phyloP scores from a whole-genome alignment of 1,140 invertebrate species.

The Bombyx mandarina region DNA sequence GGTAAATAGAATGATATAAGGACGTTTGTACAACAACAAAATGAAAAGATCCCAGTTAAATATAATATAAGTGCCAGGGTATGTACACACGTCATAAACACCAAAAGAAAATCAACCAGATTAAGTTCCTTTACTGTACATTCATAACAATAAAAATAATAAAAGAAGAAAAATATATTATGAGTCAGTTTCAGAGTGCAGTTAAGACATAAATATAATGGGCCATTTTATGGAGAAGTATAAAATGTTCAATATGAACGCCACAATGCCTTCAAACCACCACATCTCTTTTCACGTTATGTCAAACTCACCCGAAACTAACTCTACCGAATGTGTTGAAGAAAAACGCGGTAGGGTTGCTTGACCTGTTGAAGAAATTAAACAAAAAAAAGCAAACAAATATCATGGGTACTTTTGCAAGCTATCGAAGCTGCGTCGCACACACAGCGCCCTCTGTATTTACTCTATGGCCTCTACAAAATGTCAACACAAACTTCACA shows the following conservation, averaged over 20 bases:
- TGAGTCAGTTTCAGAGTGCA: slow-evolving; percentile 66
- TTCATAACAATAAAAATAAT: slow-evolving; percentile 1
- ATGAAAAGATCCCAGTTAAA: neutral
- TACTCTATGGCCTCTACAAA: slow-evolving; percentile 20
- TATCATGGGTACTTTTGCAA: slow-evolving; percentile 52
- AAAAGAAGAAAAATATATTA: slow-evolving; percentile 17
- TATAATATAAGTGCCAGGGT: neutral
- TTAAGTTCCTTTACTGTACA: no score
- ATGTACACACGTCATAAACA: neutral
- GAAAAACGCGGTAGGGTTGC: slow-evolving; percentile 79
- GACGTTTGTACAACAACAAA: neutral
- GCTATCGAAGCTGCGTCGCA: slow-evolving; percentile 41
- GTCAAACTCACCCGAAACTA: slow-evolving; percentile 80
- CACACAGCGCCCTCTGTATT: slow-evolving; percentile 37
- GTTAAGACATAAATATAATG: slow-evolving; percentile 58
- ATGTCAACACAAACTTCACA: slow-evolving; percentile 15
- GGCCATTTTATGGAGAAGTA: slow-evolving; percentile 46
- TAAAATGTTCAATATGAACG: slow-evolving; percentile 48
- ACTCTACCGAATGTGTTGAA: slow-evolving; percentile 77
- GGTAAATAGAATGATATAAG: neutral
- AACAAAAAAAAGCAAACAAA: slow-evolving; percentile 63
- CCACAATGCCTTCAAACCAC: slow-evolving; percentile 66
- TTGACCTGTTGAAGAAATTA: slow-evolving; percentile 79
- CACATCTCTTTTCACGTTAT: slow-evolving; percentile 64
- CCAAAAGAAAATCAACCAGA: no score